Percentiles rank a stretch among this genome's conserved stretches.
Evolutionary conservation across 1,140 invertebrate species (phyloP).

Genomic region (Tyrophagus putrescentiae): DNA sequence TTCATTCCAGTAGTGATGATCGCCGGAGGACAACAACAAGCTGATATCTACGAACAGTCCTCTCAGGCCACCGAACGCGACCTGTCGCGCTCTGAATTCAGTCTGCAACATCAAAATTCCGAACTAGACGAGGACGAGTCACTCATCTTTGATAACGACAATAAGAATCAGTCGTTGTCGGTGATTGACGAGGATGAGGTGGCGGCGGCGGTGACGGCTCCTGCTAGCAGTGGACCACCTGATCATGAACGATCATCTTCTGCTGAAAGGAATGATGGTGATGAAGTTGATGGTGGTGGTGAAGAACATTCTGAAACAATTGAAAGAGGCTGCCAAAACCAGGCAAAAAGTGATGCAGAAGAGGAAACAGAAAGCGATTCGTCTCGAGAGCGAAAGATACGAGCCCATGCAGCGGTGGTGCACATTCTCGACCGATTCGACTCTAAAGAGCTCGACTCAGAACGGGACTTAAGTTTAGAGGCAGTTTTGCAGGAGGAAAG

Average conservation of each 20-base stretch:
- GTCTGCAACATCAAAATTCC: conserved; percentile 22
- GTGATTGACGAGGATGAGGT: conserved; percentile 9
- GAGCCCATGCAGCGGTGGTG: too few relatives aligned
- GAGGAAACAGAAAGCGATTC: too few relatives aligned
- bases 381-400: too few relatives aligned
- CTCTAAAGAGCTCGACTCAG: conserved; percentile 3
- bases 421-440: background rate
- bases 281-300: too few relatives aligned
- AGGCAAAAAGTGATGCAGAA: background rate
- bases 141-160: conserved; percentile 18
- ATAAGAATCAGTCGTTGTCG: conserved; percentile 12
- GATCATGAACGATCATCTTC: background rate
- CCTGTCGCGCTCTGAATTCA: conserved; percentile 20
- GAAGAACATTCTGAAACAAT: background rate
- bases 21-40: background rate
- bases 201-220: background rate
- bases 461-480: conserved; percentile 14
- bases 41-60: conserved; percentile 17
- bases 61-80: conserved; percentile 23
- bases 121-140: conserved; percentile 24
- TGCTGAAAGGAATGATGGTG: too few relatives aligned
- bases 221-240: background rate
- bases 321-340: background rate
- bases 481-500: conserved; percentile 13
- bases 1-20: background rate